Evolutionary conservation across 2,888 invertebrate genomes (phyloP).

Genomic region (Xestia rhomboidea): DNA sequence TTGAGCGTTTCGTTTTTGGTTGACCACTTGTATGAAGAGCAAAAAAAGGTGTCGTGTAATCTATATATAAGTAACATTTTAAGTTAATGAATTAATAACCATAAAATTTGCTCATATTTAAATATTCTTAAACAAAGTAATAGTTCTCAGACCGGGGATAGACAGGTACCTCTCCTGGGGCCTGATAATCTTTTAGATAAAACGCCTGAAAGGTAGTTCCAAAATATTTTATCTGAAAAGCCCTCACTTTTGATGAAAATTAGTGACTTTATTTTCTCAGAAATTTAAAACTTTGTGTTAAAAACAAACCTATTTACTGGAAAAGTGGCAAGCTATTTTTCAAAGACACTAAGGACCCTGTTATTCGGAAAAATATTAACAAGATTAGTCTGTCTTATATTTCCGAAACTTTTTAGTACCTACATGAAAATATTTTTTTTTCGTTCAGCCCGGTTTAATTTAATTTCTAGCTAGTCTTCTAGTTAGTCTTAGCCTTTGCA

Average conservation of each 20-base stretch:
- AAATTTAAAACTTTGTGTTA: neutral
- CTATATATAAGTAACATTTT: no score
- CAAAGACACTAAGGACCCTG: neutral
- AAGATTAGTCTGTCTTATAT: neutral
- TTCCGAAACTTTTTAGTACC: neutral
- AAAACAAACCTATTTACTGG: slow-evolving; percentile 3
- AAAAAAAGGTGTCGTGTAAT: neutral
- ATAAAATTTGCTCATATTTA: neutral
- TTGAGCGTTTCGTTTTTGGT: neutral
- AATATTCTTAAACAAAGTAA: neutral
- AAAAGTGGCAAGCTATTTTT: neutral
- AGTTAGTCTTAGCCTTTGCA: neutral
- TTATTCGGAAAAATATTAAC: neutral
- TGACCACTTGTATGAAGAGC: neutral
- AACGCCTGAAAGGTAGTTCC: slow-evolving; percentile 5
- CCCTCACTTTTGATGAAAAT: neutral
- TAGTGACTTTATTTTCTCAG: neutral
- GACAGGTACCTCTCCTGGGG: neutral
- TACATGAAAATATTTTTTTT: neutral
- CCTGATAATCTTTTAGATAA: neutral
- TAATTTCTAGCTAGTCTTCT: neutral
- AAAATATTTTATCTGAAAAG: slow-evolving; percentile 2
- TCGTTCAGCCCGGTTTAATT: neutral
- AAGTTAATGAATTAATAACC: no score
- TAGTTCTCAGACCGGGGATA: neutral